These are phyloP conservation scores for Hippolais icterina DNA, from an alignment of 2,113 vertebrate genomes.

Conservation along the genomic window DNA sequence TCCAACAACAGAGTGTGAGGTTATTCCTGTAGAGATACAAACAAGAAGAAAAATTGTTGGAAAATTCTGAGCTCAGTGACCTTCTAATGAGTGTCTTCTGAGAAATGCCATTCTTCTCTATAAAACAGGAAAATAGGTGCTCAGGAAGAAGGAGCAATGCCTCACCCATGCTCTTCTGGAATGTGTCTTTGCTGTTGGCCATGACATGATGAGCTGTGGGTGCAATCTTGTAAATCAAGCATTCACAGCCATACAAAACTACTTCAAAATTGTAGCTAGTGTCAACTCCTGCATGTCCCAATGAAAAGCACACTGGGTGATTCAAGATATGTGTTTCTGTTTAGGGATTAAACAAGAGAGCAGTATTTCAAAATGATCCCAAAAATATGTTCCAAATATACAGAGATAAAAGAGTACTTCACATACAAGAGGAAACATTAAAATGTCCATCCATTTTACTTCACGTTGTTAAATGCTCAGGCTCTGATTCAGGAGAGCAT, in stretches of 20 bases:
- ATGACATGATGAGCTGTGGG: neutral
- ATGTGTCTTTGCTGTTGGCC: neutral
- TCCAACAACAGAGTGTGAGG: constrained; percentile 32
- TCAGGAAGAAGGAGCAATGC: constrained; percentile 8
- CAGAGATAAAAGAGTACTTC: constrained; percentile 54
- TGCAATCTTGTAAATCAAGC: neutral
- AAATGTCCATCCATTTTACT: constrained; percentile 32
- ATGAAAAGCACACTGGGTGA: constrained; percentile 66
- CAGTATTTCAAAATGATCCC: constrained; percentile 67
- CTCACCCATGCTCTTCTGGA: neutral
- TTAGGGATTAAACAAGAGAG: constrained; percentile 59
- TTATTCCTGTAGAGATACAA: constrained; percentile 7
- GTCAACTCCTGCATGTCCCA: neutral
- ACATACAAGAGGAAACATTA: constrained; percentile 48
- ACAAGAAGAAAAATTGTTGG: neutral
- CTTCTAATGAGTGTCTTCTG: neutral
- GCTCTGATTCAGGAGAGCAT: neutral
- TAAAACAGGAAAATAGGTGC: neutral
- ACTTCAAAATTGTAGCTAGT: constrained; percentile 26
- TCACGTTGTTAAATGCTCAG: neutral
- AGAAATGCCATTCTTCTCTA: constrained; percentile 33
- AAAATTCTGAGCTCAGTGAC: neutral
- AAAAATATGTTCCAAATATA: constrained; percentile 72
- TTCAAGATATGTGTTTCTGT: constrained; percentile 67
- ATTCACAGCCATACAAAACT: constrained; percentile 14